Evolutionary conservation across 2,888 invertebrate species (phyloP).

Genomic region (Fissipunctia ypsillon): DNA sequence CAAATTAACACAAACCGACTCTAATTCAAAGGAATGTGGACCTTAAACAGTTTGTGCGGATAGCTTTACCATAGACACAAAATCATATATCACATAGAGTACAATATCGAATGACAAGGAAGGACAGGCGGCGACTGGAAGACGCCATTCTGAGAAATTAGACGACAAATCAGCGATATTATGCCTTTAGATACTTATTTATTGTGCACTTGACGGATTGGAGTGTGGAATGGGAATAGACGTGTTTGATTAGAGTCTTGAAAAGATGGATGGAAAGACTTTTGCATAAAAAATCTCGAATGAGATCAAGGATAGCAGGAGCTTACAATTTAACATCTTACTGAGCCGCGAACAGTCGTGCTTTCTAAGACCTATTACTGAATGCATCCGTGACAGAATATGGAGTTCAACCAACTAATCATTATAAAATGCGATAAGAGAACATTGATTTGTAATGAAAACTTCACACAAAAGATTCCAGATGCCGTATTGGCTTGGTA

Average conservation of each 20-base stretch:
- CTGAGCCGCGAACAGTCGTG: too few species aligned
- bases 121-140: constrained; percentile 34
- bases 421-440: background rate
- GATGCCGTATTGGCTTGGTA: background rate
- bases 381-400: too few species aligned
- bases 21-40: constrained; percentile 59
- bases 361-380: too few species aligned
- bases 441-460: background rate
- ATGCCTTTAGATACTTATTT: constrained; percentile 25
- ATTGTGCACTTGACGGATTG: constrained; percentile 8
- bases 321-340: background rate
- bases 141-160: constrained; percentile 59
- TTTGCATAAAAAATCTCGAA: background rate
- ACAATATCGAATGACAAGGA: constrained; percentile 49
- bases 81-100: constrained; percentile 50
- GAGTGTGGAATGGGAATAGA: constrained; percentile 1
- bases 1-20: constrained; percentile 51
- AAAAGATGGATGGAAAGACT: background rate
- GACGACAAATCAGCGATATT: constrained; percentile 52
- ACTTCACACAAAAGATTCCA: background rate
- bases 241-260: background rate
- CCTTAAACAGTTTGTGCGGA: constrained; percentile 49
- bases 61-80: constrained; percentile 25
- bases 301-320: background rate
- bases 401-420: too few species aligned